Base-by-base conservation (phyloP, 2,113 vertebrate genomes). In the Stercorarius parasiticus region DNA sequence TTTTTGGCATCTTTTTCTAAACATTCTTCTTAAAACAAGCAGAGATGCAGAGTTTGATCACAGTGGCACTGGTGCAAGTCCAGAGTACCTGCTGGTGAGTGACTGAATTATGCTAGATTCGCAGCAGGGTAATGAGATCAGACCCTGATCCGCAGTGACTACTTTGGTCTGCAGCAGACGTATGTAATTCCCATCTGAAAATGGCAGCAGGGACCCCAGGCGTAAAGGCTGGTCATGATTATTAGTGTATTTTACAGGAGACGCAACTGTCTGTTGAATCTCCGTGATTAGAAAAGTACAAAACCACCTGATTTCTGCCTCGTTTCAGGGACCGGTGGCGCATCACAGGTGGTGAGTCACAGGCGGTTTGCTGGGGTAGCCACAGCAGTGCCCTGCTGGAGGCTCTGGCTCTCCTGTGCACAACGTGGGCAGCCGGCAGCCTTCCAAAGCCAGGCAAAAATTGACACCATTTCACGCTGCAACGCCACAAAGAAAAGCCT, bases 101-200 rank as follows among this genome's bases (percentile, higher is more conserved):
- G 81, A 66, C 74, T 79, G 84, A 87, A 88, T 95, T 76, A 38
- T 53, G 58, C 32, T 94, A 88, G 70, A 89, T 93, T 91, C 89
- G 25, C 91, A 77, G 86, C 93, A 90, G 89, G 62, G 38, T 50
- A 61, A 88, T 91, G 94, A 95, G 94, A 82, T 95, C 94, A 97
- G 86, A 61, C 64, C 26, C 65, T 40, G 62, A 29, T 72, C 36
- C 0, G 2, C 89, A 66, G 84, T 20, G n/a, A 70, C 86, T 50
- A 8, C 45, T 72, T 29, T 56, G n/a, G 15, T 82, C 87, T 91
- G 70, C 89, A 80, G 73, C 26, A 47, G 65, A 56, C 0, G 0
- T 72, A 56, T 0, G 1, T 40, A 50, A 72, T 62, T 72, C 53
- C 58, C 25, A 5, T 25, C 45, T 61, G 40, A 53, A 85, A 94